These are phyloP conservation scores for Pimephales promelas DNA, from an alignment of 2,113 vertebrate species.

Conservation along the genomic window DNA sequence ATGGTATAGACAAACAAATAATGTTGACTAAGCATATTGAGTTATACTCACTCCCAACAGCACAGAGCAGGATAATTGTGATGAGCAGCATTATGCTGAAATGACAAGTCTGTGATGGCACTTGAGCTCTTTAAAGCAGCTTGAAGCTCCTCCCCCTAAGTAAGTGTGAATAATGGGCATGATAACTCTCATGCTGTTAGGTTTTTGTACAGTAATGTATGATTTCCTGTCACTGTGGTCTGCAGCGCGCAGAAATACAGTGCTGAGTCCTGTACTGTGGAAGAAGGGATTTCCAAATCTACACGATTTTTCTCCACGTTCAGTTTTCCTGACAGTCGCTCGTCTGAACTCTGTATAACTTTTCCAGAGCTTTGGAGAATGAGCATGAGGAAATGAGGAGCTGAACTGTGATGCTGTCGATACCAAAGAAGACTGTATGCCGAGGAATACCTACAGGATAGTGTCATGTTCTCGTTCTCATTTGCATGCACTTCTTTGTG, in stretches of 20 bases:
- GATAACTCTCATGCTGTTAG: neutral
- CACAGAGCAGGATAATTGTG: neutral
- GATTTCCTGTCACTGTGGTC: conserved; percentile 44
- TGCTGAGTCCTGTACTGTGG: conserved; percentile 4
- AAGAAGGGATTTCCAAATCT: conserved; percentile 4
- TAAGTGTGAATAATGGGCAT: neutral
- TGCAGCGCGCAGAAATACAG: conserved; percentile 45
- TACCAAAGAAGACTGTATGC: conserved; percentile 37
- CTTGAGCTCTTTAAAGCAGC: neutral
- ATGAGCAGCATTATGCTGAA: neutral
- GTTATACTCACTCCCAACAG: neutral
- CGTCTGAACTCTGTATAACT: neutral
- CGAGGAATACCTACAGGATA: conserved; percentile 12
- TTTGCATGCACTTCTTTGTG: neutral
- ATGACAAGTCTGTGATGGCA: neutral
- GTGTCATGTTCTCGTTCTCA: neutral
- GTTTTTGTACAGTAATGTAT: conserved; percentile 32
- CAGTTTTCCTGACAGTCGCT: conserved; percentile 5
- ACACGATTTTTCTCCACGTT: neutral
- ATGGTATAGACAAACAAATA: neutral
- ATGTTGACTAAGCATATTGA: neutral
- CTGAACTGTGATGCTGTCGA: conserved; percentile 14
- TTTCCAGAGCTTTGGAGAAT: neutral
- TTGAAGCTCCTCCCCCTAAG: conserved; percentile 8
- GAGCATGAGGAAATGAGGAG: conserved; percentile 27